Evolutionary conservation across 2,797 vertebrate species (phyloP).

Genomic region (Brachyalestes nurse): DNA sequence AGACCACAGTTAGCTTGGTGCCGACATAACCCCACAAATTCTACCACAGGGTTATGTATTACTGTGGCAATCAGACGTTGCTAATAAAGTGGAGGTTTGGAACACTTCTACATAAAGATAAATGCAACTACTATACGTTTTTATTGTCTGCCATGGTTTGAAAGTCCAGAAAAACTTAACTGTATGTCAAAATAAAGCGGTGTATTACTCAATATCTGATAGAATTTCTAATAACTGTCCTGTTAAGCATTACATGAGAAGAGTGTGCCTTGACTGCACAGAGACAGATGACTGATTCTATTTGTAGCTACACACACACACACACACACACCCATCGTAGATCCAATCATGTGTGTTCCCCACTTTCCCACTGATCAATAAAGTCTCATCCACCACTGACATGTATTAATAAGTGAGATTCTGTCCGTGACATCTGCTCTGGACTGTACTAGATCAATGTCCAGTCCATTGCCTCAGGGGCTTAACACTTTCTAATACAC

Average conservation of each 20-base stretch:
- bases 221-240: neutral
- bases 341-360: constrained; percentile 1
- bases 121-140: too few relatives aligned
- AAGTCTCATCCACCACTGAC: constrained; percentile 11
- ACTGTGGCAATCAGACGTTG: too few relatives aligned
- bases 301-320: neutral
- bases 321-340: neutral
- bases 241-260: neutral
- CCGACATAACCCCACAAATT: too few relatives aligned
- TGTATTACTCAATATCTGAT: neutral
- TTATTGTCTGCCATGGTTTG: neutral
- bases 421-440: constrained; percentile 20
- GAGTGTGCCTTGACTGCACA: neutral
- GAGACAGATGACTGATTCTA: neutral
- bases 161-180: neutral
- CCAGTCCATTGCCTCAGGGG: constrained; percentile 27
- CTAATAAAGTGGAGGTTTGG: too few relatives aligned
- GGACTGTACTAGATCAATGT: constrained; percentile 40
- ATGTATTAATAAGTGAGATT: constrained; percentile 38
- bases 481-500: constrained; percentile 41
- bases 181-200: too few relatives aligned
- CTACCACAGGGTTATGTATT: too few relatives aligned
- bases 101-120: too few relatives aligned
- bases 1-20: neutral
- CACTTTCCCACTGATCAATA: constrained; percentile 26